Base-by-base conservation (phyloP, 2,113 vertebrate species). In the Brachyistius frenatus region DNA sequence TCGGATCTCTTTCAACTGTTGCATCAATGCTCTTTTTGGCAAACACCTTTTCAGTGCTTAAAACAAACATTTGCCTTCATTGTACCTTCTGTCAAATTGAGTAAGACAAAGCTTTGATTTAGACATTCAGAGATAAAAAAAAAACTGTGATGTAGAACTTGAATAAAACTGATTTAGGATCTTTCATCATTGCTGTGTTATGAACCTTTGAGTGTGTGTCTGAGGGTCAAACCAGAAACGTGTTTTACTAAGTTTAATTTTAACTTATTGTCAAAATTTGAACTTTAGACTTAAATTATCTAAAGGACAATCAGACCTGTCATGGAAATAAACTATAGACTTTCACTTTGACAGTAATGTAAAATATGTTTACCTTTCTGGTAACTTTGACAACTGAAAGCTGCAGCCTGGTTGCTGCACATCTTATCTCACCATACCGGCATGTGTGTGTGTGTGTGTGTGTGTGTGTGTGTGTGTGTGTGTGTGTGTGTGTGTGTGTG, bases 21-120 rank as follows among this genome's bases (percentile, higher is more conserved):
- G 73, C 73, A 77, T 61, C 13, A 16, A 56, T 79, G 36, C 58
- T 79, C 35, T 13, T 66, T 70, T 54, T 80, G 61, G 67, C 53
- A 77, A 41, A 31, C 3, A 3, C 66, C 60, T 58, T 64, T 30
- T 36, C 86, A 64, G 54, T 5, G 16, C 33, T 63, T 53, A 53
- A 72, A 78, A 64, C 70, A 76, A 86, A 77, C 70, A 70, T 46
- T 67, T 72, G 57, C 62, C 33, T 14, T 73, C n/a, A 31, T 31
- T 61, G 63, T 33, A 23, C 50, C 15, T 23, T 61, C 65, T 76
- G 73, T 71, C 65, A 74, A 73, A 55, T 23, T 44, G 64, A 80
- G 63, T 11, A n/a, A 46, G 65, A 53, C 8, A 14, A 47, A 50
- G 55, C 44, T 78, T 77, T 78, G 73, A 80, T 88, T 81, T 72